Base-by-base conservation (phyloP, 2,888 invertebrate genomes). In the Campopleginae sp. region DNA sequence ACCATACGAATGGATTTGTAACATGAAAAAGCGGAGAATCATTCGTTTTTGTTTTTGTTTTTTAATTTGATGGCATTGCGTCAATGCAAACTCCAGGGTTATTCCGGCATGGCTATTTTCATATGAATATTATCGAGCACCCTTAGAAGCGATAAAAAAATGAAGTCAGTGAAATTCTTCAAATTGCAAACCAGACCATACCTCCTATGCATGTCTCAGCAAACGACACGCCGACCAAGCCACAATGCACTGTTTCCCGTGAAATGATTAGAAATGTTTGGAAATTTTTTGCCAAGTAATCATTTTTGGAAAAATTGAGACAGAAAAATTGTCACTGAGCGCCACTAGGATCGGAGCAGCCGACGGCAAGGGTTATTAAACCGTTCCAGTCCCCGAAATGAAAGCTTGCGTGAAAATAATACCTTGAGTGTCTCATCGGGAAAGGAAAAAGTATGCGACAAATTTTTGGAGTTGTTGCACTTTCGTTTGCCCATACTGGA, bases 371-470 rank as follows among this genome's bases (percentile, higher is more conserved):
- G 31, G 71, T 44, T 14, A 12, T n/a, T 19, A 3, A 38, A 27
- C n/a, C 54, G 42, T 31, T 12, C 10, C 79, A 78, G 70, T 77
- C 72, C 66, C 58, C 68, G 0, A 3, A n/a, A 46, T 12, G 23
- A 12, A n/a, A 19, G 12, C 33, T 38, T 5, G 5, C 27, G 5
- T 23, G 31, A 38, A 58, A 10, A 58, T 10, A 51, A 61, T 84
- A 89, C 89, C 89, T 89, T 89, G 38, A 88, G 86, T 33, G 88
- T 86, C 12, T 86, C 87, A 63, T 88, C 88, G 1, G 86, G 86
- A 38, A 88, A 88, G 8, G 88, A 86, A 81, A 88, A 88, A 12
- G 88, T 86, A 68, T 88, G 88, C 4, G 88, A 88, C 38, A 88
- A 46, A 82, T 87, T 89, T 61, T 88, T 88, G 0, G 87, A 87